Percentiles rank a stretch among this genome's conserved stretches.
Conservation (phyloP, 2,113 vertebrate species). For the Tricholaema leucomelas region DNA sequence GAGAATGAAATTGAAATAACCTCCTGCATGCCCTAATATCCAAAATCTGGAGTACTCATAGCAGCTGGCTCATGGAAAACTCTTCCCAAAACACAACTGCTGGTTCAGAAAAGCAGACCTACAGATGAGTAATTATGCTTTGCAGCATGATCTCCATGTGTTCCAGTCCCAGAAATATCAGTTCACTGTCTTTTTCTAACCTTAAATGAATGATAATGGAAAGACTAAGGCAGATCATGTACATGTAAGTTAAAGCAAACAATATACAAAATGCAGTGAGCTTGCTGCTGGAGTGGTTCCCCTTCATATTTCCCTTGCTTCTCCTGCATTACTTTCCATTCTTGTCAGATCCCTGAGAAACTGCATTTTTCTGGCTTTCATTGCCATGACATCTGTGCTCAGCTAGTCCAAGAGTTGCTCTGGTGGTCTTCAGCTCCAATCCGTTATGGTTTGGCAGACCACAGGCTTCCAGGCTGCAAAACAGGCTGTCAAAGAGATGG, state of each 20-base stretch:
- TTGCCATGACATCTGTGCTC: neutral
- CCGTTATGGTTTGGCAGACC: neutral
- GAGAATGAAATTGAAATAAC: neutral
- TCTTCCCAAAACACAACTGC: neutral
- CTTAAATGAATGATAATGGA: neutral
- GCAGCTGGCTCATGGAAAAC: neutral
- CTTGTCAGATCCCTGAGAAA: neutral
- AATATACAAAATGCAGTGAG: neutral
- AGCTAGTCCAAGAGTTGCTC: neutral
- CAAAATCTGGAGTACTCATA: neutral
- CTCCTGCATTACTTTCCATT: neutral
- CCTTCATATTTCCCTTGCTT: neutral
- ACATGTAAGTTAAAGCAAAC: neutral
- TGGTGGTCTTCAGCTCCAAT: neutral
- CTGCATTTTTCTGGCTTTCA: neutral
- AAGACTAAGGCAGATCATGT: neutral
- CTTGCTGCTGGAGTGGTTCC: neutral
- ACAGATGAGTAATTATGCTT: neutral
- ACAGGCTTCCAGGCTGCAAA: neutral
- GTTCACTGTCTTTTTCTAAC: neutral
- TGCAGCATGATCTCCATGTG: neutral
- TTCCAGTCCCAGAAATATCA: neutral
- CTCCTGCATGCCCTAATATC: neutral
- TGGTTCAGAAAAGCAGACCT: neutral
- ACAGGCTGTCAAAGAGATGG: neutral